Conservation (phyloP, 2,113 vertebrate genomes). For the Hystrix brachyura region DNA sequence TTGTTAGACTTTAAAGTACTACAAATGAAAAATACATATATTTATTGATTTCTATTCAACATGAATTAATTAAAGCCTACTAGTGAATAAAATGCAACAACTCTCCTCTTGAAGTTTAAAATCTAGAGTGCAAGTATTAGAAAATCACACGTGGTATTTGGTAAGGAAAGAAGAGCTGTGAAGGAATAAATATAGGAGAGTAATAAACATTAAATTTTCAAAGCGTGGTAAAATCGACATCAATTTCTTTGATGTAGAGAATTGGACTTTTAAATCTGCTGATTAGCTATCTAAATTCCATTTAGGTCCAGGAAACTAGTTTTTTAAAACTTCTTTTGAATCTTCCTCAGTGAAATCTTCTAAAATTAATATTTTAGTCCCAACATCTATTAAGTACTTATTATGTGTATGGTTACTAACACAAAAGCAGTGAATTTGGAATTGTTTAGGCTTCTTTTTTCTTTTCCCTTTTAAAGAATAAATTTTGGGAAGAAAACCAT, state of each 20-base stretch:
- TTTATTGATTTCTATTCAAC: neutral
- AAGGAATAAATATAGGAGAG: neutral
- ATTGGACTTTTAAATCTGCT: neutral
- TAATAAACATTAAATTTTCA: neutral
- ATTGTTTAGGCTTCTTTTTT: neutral
- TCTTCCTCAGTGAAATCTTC: neutral
- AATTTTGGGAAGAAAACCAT: neutral
- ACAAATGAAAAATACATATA: neutral
- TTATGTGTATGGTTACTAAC: neutral
- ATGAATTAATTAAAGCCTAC: neutral
- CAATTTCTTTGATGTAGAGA: neutral
- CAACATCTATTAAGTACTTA: neutral
- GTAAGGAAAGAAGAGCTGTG: neutral
- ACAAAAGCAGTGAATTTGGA: neutral
- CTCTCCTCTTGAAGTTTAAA: neutral
- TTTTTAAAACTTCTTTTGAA: neutral
- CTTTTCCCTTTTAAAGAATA: neutral
- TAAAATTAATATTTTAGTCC: neutral
- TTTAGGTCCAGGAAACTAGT: neutral
- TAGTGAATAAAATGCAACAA: neutral
- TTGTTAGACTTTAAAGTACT: neutral
- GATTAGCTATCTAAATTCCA: neutral
- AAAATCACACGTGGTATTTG: neutral
- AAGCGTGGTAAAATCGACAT: neutral
- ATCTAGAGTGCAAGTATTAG: neutral